Conservation (phyloP, 2,888 invertebrate genomes). For the Tetrapedia diversipes region DNA sequence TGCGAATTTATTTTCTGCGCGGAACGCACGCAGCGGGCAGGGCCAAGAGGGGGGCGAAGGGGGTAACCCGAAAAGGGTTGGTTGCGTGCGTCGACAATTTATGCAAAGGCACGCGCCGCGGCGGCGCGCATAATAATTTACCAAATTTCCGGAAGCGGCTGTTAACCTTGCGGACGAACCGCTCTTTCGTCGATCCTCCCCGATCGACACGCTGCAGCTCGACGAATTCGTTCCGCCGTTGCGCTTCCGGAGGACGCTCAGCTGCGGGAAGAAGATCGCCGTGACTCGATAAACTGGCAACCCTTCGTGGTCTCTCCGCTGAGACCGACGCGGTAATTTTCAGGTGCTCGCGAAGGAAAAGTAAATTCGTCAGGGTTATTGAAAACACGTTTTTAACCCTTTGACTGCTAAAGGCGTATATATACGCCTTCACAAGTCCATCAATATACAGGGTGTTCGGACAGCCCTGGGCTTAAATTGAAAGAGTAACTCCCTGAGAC, state of each 20-base stretch:
- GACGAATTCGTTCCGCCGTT: conserved; percentile 35
- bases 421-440: too few species aligned
- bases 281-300: conserved; percentile 25
- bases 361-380: too few species aligned
- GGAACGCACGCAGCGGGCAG: conserved; percentile 14
- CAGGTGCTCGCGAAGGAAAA: neutral
- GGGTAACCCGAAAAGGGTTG: neutral
- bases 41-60: neutral
- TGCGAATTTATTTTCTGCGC: conserved; percentile 60
- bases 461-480: too few species aligned
- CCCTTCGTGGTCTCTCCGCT: neutral
- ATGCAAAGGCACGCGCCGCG: conserved; percentile 76
- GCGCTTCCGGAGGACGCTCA: conserved; percentile 22
- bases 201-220: too few species aligned
- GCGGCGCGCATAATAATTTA: conserved; percentile 72
- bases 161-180: conserved; percentile 57
- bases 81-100: conserved; percentile 58
- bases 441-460: too few species aligned
- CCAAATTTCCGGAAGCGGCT: conserved; percentile 73
- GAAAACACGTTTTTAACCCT: too few species aligned
- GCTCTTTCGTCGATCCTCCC: too few species aligned
- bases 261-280: conserved; percentile 31
- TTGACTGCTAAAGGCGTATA: too few species aligned
- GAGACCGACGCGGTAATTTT: neutral
- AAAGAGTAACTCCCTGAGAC: too few species aligned